phyloP scores from a whole-genome alignment of 2,797 vertebrate species.

The Borostomias antarcticus region DNA sequence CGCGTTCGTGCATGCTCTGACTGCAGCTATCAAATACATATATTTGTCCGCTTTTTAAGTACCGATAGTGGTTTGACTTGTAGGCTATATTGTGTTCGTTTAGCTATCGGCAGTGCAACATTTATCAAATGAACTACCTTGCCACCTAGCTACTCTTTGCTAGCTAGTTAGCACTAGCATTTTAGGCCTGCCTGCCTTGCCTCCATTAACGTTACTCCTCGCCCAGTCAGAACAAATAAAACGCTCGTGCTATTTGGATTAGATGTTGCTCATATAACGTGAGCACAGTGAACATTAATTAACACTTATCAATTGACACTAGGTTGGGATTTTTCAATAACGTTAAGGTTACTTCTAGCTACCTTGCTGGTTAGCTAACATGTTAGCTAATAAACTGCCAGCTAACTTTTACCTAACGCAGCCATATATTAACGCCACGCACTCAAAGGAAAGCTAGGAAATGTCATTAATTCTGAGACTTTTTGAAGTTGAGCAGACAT shows the following conservation, averaged over 20 bases:
- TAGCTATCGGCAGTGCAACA: neutral
- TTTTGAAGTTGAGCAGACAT: no score
- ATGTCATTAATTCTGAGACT: no score
- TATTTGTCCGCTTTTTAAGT: neutral
- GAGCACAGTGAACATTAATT: no score
- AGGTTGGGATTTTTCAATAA: neutral
- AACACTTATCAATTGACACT: neutral
- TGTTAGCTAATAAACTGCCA: neutral
- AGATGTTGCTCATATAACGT: neutral
- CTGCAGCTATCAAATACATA: neutral
- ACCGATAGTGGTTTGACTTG: neutral
- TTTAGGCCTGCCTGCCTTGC: constrained; percentile 1
- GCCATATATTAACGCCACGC: no score
- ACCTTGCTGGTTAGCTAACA: neutral
- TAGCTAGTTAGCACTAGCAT: constrained; percentile 19
- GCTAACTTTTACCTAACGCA: no score
- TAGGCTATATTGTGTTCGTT: neutral
- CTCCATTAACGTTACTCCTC: neutral
- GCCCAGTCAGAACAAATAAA: neutral
- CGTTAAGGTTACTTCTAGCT: no score
- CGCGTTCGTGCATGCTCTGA: neutral
- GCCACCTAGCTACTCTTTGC: constrained; percentile 18
- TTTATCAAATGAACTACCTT: neutral
- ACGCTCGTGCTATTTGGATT: neutral
- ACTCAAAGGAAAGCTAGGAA: no score